Evolutionary conservation across 2,888 invertebrate species (phyloP).

Genomic region (Diogma glabrata): DNA sequence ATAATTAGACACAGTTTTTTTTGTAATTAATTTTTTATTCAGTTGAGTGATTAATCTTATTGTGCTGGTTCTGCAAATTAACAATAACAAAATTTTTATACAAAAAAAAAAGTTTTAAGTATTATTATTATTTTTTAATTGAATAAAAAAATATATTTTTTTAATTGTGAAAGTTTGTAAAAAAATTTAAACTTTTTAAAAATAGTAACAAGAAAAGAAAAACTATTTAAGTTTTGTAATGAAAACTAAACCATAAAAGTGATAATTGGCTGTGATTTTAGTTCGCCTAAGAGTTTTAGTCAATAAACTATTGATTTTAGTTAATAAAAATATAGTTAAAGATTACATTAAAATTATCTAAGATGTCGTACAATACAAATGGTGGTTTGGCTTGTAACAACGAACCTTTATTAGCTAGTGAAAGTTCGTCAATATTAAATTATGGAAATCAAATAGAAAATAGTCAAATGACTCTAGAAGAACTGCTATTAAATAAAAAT

Average conservation of each 20-base stretch:
- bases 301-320: neutral
- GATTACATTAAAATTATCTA: neutral
- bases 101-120: no score
- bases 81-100: no score
- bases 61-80: no score
- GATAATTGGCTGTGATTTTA: constrained; percentile 8
- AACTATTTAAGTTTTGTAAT: neutral
- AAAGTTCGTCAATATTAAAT: constrained; percentile 8
- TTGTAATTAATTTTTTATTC: no score
- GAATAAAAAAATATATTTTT: no score
- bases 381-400: neutral
- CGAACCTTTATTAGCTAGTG: neutral
- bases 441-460: constrained; percentile 3
- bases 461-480: neutral
- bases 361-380: neutral
- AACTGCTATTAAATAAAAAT: neutral
- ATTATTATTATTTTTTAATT: no score
- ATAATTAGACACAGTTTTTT: no score
- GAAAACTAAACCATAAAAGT: constrained; percentile 5
- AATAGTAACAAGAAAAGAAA: no score
- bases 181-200: no score
- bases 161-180: no score
- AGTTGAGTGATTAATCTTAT: no score
- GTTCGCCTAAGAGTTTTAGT: neutral
- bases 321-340: neutral